Percentiles rank a stretch among this genome's conserved stretches.
Conservation (phyloP, 2,113 vertebrate species). For the Damaliscus lunatus region DNA sequence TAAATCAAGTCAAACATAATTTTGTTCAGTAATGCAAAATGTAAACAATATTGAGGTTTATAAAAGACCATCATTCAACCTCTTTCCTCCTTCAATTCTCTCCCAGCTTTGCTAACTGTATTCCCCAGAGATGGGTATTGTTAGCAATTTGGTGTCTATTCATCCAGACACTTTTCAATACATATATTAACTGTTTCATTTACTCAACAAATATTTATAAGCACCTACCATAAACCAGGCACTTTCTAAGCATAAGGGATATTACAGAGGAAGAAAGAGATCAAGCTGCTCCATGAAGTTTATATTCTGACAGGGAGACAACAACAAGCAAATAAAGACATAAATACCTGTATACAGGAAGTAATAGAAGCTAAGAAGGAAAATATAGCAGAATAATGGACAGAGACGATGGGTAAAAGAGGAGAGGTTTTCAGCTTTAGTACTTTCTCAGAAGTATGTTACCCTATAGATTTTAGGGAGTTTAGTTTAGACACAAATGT, state of each 20-base stretch:
- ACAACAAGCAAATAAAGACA: background rate
- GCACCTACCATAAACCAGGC: background rate
- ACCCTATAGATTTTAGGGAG: background rate
- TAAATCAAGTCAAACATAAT: constrained; percentile 1
- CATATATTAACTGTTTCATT: background rate
- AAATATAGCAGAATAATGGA: background rate
- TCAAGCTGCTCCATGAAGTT: background rate
- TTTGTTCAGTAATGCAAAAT: constrained; percentile 29
- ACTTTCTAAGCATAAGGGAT: background rate
- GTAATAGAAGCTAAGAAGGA: background rate
- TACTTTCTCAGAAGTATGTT: background rate
- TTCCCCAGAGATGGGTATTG: background rate
- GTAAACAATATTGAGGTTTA: background rate
- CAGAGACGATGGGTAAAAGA: background rate
- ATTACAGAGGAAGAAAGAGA: background rate
- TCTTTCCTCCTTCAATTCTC: background rate
- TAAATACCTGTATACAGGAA: background rate
- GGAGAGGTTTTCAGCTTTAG: background rate
- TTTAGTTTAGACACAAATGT: background rate
- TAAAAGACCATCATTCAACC: background rate
- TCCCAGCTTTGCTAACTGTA: background rate
- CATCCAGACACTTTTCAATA: background rate
- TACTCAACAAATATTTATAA: background rate
- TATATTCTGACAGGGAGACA: background rate
- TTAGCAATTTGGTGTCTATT: background rate